phyloP scores from a whole-genome alignment of 2,113 vertebrate genomes.

The Garra rufa region DNA sequence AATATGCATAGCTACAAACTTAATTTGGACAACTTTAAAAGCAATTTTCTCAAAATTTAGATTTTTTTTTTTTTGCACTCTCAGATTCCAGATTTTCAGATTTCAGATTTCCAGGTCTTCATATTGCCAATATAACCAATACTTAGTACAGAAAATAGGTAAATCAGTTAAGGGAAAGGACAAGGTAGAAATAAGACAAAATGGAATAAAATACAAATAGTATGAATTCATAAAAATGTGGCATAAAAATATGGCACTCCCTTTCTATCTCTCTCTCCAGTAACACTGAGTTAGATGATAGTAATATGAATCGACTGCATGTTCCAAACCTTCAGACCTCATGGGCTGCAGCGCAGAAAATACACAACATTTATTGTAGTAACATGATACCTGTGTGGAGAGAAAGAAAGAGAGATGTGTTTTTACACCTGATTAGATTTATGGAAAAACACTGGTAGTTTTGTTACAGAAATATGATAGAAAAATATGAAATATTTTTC shows the following conservation, averaged over 20 bases:
- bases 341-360: conserved; percentile 13
- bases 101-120: too few relatives aligned
- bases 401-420: conserved; percentile 40
- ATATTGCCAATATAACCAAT: not conserved
- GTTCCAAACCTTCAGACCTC: conserved; percentile 32
- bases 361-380: conserved; percentile 24
- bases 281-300: conserved; percentile 10
- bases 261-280: conserved; percentile 2
- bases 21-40: too few relatives aligned
- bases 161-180: not conserved
- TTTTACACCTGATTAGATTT: conserved; percentile 59
- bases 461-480: conserved; percentile 43
- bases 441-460: conserved; percentile 40
- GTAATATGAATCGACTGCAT: conserved; percentile 33
- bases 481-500: conserved; percentile 28
- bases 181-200: not conserved
- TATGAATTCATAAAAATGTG: not conserved
- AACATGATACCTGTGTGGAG: conserved; percentile 40
- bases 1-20: too few relatives aligned
- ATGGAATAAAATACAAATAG: not conserved
- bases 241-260: not conserved
- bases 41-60: too few relatives aligned
- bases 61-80: too few relatives aligned
- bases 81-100: too few relatives aligned
- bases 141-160: not conserved